Base-by-base conservation (phyloP, 2,888 invertebrate species). In the Agelastica alni region DNA sequence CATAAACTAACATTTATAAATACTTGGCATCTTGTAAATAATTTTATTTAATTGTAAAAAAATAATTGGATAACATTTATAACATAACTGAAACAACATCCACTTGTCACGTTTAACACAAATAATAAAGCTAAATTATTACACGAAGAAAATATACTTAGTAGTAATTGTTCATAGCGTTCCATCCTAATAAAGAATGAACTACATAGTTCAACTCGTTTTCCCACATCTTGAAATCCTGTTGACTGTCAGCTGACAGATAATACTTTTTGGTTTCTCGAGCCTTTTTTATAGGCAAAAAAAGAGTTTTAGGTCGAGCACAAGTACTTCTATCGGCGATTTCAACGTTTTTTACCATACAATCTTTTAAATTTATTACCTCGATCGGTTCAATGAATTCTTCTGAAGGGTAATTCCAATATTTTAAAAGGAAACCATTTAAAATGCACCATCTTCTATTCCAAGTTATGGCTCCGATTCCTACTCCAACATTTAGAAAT, bases 391-490 rank as follows among this genome's bases (percentile, higher is more conserved):
- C 34, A 5, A 52, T 13, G 5, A 37, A 46, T 45, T 65, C 65
- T 22, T 67, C 67, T 0, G 62, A 60, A 4, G 67, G 66, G 41
- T 66, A 66, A 45, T 66, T 67, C 66, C 67, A 67, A 47, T 64
- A 67, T 46, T 51, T 62, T 9, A 67, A 47, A 4, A 42, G 12
- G 4, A 37, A 41, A 5, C 64, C 64, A n/a, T 63, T 59, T 31
- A 67, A 34, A 6, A 59, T 51, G 30, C 67, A 67, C 66, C 66
- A 67, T 32, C 67, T 53, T 36, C 62, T 48, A 48, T 65, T 65
- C 67, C 67, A 67, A n/a, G 57, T 52, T 10, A 48, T 34, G 16
- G 42, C 32, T 9, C 51, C 54, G 14, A 46, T 44, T 18, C 60
- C 63, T 7, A 55, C 46, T 7, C 63, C 65, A 9, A 67, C 48